A percentile compares a stretch with the other conserved stretches of the same genome.
phyloP scores from a whole-genome alignment of 2,113 vertebrate genomes.

The Sorex araneus region DNA sequence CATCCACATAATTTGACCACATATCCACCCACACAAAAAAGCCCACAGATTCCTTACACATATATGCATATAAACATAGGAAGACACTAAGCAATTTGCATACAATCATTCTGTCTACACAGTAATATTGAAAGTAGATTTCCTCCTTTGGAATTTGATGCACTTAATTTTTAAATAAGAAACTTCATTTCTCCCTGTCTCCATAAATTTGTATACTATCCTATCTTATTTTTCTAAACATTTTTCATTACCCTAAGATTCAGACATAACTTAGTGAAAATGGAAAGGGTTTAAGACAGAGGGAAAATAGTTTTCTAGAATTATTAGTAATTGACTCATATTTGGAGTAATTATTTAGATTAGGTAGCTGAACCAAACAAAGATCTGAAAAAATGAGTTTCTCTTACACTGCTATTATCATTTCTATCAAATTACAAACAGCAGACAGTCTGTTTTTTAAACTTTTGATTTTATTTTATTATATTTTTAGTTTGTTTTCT shows the following conservation, averaged over 20 bases:
- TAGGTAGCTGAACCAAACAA: neutral
- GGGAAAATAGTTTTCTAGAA: slow-evolving; percentile 36
- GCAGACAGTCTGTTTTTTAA: neutral
- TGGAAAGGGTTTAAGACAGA: slow-evolving; percentile 41
- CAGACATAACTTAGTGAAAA: slow-evolving; percentile 47
- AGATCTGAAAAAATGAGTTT: slow-evolving; percentile 25
- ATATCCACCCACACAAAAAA: slow-evolving; percentile 74
- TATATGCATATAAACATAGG: slow-evolving; percentile 70
- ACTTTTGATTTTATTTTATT: neutral
- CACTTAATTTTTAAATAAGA: slow-evolving; percentile 50
- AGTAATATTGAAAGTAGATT: slow-evolving; percentile 65
- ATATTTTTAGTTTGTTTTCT: no score
- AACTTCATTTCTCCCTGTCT: slow-evolving; percentile 37
- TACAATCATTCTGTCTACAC: slow-evolving; percentile 59
- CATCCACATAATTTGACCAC: slow-evolving; percentile 79
- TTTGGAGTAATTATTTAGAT: neutral
- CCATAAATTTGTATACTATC: neutral
- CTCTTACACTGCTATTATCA: neutral
- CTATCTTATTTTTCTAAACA: slow-evolving; percentile 62
- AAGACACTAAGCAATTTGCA: slow-evolving; percentile 65
- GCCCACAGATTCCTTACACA: slow-evolving; percentile 72
- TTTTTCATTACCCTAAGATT: slow-evolving; percentile 52
- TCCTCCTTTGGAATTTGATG: slow-evolving; percentile 48
- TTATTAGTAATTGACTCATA: slow-evolving; percentile 18
- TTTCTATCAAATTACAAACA: neutral